Base-by-base conservation (phyloP, 2,797 vertebrate species). In the Decapterus maruadsi region DNA sequence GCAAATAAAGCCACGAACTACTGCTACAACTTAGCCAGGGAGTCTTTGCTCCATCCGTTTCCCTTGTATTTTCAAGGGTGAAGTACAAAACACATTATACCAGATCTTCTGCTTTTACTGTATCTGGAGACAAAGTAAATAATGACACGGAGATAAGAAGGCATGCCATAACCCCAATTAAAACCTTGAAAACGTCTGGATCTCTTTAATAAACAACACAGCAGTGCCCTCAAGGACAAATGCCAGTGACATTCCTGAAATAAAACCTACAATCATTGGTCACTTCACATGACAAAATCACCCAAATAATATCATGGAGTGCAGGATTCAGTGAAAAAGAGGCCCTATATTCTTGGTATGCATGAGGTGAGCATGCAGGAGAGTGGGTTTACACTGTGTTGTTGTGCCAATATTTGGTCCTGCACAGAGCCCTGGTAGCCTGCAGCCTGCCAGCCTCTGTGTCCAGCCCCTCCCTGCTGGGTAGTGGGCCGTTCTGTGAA, bases 401-500 rank as follows among this genome's bases (percentile, higher is more conserved):
- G 72, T 73, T 75, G 72, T 83, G 83, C 84, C 77, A 89, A 62
- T 87, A 77, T 85, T 90, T 87, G 75, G 74, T 83, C 22, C 56
- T 83, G 79, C 79, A 81, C 65, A 71, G 66, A 70, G 76, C 82
- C 70, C 40, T 80, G 63, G 50, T 68, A 54, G 88, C 80, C 68
- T 84, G 80, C 83, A 89, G 81, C 80, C 83, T 87, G 77, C 81
- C 84, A 80, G 75, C 78, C 80, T 80, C 87, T 83, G 82, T 80
- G 80, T 81, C 50, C 73, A 78, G 87, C 88, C 90, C 91, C 92
- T 92, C 90, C 91, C 83, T 65, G 59, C 81, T 58, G 79, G 72
- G 36, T 57, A 80, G 92, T 91, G 89, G 91, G 91, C 76, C 36
- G 85, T 71, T 85, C 82, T 7, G 55, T 95, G 85, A 95, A 95